These are phyloP conservation scores for Platysteira castanea DNA, from an alignment of 2,113 vertebrate genomes.

Conservation along the genomic window DNA sequence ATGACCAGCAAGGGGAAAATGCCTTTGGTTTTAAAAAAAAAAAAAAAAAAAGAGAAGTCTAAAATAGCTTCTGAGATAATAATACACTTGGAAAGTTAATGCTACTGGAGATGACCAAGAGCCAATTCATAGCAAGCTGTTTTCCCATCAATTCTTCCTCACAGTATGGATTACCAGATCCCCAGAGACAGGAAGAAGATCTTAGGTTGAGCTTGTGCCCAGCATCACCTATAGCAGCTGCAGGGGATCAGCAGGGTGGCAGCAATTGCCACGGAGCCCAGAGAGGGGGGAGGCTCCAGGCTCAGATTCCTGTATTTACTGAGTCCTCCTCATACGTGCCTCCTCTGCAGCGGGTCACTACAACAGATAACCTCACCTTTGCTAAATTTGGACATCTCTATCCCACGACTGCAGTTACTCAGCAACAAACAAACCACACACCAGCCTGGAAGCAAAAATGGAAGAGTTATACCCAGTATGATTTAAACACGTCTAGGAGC, in stretches of 20 bases:
- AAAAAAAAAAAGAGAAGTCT: background rate
- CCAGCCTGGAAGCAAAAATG: background rate
- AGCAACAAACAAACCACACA: background rate
- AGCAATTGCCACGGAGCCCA: background rate
- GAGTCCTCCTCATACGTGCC: background rate
- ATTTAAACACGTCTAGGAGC: background rate
- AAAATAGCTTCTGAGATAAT: background rate
- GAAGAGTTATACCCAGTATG: background rate
- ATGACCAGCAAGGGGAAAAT: background rate
- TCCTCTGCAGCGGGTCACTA: background rate
- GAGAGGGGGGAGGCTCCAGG: background rate
- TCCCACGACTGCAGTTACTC: background rate
- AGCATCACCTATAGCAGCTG: background rate
- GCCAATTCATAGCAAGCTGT: background rate
- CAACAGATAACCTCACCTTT: background rate
- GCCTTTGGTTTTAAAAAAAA: background rate
- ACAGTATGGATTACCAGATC: background rate
- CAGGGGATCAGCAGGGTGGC: background rate
- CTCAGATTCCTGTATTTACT: background rate
- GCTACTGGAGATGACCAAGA: background rate
- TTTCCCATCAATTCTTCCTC: background rate
- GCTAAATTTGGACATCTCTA: background rate
- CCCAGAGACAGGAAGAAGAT: background rate
- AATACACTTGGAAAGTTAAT: background rate
- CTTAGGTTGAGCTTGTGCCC: background rate